Percentiles rank a stretch among this genome's conserved stretches.
These are phyloP conservation scores for Sphaerolaimus hirsutus DNA, from an alignment of 2,888 invertebrate genomes.

Conservation along the genomic window DNA sequence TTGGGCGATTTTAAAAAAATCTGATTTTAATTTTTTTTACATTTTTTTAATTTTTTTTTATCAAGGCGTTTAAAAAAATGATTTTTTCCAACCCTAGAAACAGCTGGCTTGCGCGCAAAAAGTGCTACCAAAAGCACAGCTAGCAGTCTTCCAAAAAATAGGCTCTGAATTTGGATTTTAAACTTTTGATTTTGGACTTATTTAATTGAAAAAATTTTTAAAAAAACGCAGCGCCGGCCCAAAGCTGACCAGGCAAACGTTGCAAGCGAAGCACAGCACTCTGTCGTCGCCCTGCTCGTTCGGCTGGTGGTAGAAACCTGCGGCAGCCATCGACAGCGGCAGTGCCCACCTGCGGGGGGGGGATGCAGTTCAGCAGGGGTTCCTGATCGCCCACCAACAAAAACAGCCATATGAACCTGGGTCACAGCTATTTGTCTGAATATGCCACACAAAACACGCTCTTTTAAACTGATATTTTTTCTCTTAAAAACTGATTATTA, in stretches of 20 bases:
- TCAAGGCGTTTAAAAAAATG: no score
- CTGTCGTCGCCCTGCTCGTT: constrained; percentile 67
- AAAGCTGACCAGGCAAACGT: constrained; percentile 70
- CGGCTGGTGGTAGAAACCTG: constrained; percentile 83
- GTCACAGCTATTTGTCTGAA: neutral
- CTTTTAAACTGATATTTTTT: neutral
- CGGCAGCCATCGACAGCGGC: constrained; percentile 84
- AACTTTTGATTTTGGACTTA: no score
- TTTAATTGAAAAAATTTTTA: no score
- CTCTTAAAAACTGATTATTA: neutral
- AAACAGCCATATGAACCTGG: neutral
- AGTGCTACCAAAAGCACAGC: no score
- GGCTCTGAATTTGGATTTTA: no score
- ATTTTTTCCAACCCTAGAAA: no score
- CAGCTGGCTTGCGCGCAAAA: no score
- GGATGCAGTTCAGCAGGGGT: neutral
- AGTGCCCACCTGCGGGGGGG: constrained; percentile 53
- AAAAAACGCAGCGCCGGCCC: no score
- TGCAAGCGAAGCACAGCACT: constrained; percentile 84
- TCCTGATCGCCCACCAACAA: neutral
- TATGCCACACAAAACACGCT: neutral
- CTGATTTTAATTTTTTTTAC: no score
- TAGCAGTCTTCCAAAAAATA: no score
- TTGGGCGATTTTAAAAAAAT: no score
- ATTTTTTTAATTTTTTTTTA: no score